Base-by-base conservation (phyloP, 2,888 invertebrate genomes). In the Acronicta psi region DNA sequence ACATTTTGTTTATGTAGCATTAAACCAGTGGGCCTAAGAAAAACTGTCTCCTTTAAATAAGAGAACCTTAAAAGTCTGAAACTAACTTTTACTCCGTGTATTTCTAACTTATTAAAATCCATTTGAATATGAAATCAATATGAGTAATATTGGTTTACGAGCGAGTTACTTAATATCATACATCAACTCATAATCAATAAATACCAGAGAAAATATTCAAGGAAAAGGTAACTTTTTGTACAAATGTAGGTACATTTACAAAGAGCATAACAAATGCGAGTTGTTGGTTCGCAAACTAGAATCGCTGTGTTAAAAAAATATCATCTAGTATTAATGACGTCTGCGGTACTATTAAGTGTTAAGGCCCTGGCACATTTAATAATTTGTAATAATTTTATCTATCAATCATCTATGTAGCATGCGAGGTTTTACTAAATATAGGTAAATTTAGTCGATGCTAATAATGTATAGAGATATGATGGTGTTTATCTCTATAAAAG, bases 301-400 rank as follows among this genome's bases (percentile, higher is more conserved):
- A 45, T 16, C 14, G 25, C 36, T 20, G 31, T 52, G 59, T 61
- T 63, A 74, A 66, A 74, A 62, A 71, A 71, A 62, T 58, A 59
- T 49, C 63, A 73, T 77, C 61, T 69, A 77, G 72, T 78, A 79
- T 80, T 79, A 81, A 81, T 81, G 75, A 59, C 53, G 57, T 47
- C 64, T 60, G 61, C 50, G 51, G 59, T 58, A 14, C 45, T 69
- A 68, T 55, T 57, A 45, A 62, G 16, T 45, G 17, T 50, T 41
- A 59, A 53, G 46, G 43, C 46, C 50, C 8, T 7, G 20, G 10
- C 41, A 54, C 52, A 52, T 57, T 38, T 38, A 49, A 17, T 17
- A 31, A 45, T 25, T 29, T 34, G 11, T 13, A 37, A 43, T 34
- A 11, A n/a, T n/a, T n/a, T n/a, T n/a, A n/a, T n/a, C n/a, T n/a